Conservation (phyloP, 2,797 vertebrate species). For the Chrysocyon brachyurus region DNA sequence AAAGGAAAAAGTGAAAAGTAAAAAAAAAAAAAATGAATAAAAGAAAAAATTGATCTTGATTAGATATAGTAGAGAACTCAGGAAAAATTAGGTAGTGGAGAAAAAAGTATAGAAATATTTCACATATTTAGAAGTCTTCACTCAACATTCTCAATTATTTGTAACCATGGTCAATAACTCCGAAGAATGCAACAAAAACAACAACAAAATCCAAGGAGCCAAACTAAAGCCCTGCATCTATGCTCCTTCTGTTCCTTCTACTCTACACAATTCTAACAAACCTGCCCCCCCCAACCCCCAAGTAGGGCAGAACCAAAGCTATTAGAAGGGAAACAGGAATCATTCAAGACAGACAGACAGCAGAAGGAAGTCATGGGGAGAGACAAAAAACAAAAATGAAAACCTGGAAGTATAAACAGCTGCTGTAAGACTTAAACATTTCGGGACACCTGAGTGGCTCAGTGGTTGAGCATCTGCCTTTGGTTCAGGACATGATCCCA, state of each 20-base stretch:
- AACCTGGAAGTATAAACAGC: background rate
- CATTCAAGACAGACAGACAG: background rate
- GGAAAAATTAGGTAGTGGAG: background rate
- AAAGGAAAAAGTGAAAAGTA: background rate
- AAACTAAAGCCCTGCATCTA: background rate
- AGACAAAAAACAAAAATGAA: background rate
- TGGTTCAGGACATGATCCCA: too few species aligned
- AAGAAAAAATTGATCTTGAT: slow-evolving; percentile 1
- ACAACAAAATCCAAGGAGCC: background rate
- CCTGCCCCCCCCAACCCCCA: background rate
- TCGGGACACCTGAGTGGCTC: background rate
- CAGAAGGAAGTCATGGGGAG: background rate
- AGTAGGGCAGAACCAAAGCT: background rate
- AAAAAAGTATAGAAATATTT: background rate
- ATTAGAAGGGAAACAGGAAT: background rate
- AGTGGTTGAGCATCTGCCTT: too few species aligned
- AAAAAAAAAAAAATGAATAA: background rate
- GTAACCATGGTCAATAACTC: background rate
- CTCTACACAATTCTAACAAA: background rate
- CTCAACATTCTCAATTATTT: slow-evolving; percentile 14
- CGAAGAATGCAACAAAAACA: background rate
- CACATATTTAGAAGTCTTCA: background rate
- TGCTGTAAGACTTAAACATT: slow-evolving; percentile 11
- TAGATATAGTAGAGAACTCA: slow-evolving; percentile 30
- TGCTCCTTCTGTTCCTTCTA: background rate